Base-by-base conservation (phyloP, 2,113 vertebrate species). In the Gila orcuttii region DNA sequence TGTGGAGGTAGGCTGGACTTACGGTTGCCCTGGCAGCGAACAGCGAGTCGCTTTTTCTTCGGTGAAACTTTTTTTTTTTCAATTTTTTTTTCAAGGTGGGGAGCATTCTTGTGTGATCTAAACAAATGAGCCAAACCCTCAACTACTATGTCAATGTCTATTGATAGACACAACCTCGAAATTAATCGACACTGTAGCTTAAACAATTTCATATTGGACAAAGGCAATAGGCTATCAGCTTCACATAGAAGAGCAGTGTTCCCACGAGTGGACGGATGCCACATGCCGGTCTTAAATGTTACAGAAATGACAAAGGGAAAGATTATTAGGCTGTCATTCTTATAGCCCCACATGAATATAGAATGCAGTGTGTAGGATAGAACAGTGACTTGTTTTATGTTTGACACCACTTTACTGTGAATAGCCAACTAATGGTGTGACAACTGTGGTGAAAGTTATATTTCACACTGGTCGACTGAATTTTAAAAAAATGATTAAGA, bases 101-200 rank as follows among this genome's bases (percentile, higher is more conserved):
- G 82, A 82, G 64, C 82, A 89, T 87, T 89, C 88, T 85, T 85
- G 19, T 64, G 79, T 71, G 47, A 50, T 79, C 68, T 82, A 64
- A 85, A 78, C 55, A 69, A 86, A 77, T 21, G 55, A 42, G 36
- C 86, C 86, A 86, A 82, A 47, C 85, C 88, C 86, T 87, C 21
- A 15, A 73, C 77, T 78, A 77, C 71, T 78, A 62, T 86, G 87
- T 64, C 3, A 52, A 25, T 39, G 68, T 25, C 28, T 86, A 76
- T 62, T 60, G 80, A 83, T 64, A 66, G 57, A 7, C 68, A 5
- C 12, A 4, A 66, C 55, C 36, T 28, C 23, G 42, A 45, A 69
- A 66, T 85, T 60, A 52, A 77, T 47, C 25, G 50, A 60, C n/a
- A 36, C 52, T 66, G 39, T 47, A 19, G 80, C n/a, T 62, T 76